Evolutionary conservation across 1,140 invertebrate species (phyloP).

Genomic region (Paracyclopina nana): DNA sequence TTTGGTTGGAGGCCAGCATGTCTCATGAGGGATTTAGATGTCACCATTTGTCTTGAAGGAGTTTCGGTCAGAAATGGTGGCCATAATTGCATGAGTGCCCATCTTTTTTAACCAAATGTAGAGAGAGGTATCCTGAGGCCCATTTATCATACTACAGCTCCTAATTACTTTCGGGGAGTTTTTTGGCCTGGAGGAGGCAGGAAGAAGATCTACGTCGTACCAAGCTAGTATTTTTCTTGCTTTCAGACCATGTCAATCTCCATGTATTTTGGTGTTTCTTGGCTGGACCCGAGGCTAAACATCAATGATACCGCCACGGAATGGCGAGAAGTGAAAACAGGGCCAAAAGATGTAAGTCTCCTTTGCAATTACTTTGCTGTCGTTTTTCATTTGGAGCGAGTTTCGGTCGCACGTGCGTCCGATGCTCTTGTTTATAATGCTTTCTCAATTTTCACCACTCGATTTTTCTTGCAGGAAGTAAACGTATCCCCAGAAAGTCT

Average conservation of each 20-base stretch:
- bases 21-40: too few relatives aligned
- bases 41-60: too few relatives aligned
- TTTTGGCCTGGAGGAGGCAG: too few relatives aligned
- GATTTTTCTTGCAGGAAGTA: slow-evolving; percentile 14
- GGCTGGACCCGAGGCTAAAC: slow-evolving; percentile 15
- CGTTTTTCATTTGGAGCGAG: background rate
- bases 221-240: background rate
- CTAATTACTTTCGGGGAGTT: too few relatives aligned
- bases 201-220: too few relatives aligned
- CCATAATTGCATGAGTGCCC: too few relatives aligned
- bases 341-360: slow-evolving; percentile 15
- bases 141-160: too few relatives aligned
- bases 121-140: too few relatives aligned
- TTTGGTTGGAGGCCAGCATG: too few relatives aligned
- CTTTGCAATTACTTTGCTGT: background rate
- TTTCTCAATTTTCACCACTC: slow-evolving; percentile 1
- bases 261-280: slow-evolving; percentile 17
- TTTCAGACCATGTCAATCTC: slow-evolving; percentile 16
- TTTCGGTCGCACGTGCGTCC: background rate
- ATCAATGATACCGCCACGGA: slow-evolving; percentile 14
- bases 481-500: slow-evolving; percentile 15
- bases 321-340: slow-evolving; percentile 14
- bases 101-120: too few relatives aligned
- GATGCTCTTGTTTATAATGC: background rate
- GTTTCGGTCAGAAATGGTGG: too few relatives aligned